A percentile compares a stretch with the other conserved stretches of the same genome.
These are phyloP conservation scores for Lasioglossum calceatum DNA, from an alignment of 2,888 invertebrate species.

Conservation along the genomic window DNA sequence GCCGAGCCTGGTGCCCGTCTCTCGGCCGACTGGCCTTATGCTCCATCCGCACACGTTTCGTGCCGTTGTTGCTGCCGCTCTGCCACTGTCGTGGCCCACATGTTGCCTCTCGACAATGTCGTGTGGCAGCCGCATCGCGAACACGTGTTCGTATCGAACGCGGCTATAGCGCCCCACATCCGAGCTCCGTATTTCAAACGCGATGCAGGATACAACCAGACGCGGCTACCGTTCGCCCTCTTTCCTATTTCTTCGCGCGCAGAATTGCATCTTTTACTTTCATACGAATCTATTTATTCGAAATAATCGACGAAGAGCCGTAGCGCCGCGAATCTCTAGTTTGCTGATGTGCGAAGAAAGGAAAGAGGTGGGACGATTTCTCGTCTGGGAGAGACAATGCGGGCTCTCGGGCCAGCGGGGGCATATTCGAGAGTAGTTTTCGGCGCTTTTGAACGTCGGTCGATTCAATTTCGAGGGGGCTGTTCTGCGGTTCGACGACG, in stretches of 20 bases:
- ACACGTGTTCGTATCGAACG: slow-evolving; percentile 66
- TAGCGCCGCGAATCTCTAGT: not conserved
- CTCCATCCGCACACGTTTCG: slow-evolving; percentile 46
- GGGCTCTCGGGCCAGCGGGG: not conserved
- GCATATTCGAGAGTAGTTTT: not conserved
- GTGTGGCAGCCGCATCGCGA: slow-evolving; percentile 49
- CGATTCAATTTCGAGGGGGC: slow-evolving; percentile 44
- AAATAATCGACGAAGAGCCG: slow-evolving; percentile 21
- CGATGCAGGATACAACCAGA: slow-evolving; percentile 35
- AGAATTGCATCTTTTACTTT: not conserved
- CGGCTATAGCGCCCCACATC: slow-evolving; percentile 40
- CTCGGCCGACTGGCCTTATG: slow-evolving; percentile 59
- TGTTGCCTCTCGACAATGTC: slow-evolving; percentile 60
- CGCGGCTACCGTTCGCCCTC: not conserved
- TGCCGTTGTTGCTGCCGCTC: slow-evolving; percentile 4
- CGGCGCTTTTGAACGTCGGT: slow-evolving; percentile 36
- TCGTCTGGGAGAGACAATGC: not conserved
- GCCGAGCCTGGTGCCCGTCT: slow-evolving; percentile 61
- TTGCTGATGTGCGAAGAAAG: not conserved
- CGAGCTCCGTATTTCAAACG: slow-evolving; percentile 47
- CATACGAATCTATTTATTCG: slow-evolving; percentile 6
- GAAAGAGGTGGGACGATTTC: not conserved
- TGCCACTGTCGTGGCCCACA: slow-evolving; percentile 58
- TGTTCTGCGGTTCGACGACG: slow-evolving; percentile 52
- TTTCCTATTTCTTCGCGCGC: not conserved